These are phyloP conservation scores for Neostethus bicornis DNA, from an alignment of 2,797 vertebrate species.

Conservation along the genomic window DNA sequence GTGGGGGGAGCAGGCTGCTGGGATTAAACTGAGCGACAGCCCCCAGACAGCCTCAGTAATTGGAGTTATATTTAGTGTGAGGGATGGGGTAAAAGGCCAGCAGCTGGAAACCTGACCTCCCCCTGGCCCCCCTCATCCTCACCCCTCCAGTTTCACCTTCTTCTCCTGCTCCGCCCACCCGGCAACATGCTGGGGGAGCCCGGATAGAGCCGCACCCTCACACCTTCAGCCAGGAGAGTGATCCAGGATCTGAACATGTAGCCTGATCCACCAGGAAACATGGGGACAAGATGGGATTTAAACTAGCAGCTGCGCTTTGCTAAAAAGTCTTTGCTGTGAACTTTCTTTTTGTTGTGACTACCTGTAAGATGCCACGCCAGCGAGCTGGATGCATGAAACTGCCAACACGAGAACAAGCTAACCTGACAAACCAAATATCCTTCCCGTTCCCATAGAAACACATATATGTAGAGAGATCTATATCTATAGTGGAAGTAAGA, in stretches of 20 bases:
- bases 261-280: constrained; percentile 19
- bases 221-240: no score
- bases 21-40: constrained; percentile 59
- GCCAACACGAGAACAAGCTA: constrained; percentile 65
- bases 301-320: constrained; percentile 28
- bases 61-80: constrained; percentile 81
- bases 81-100: constrained; percentile 86
- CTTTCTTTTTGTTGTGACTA: constrained; percentile 38
- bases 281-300: constrained; percentile 42
- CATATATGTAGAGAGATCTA: constrained; percentile 73
- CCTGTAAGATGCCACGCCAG: constrained; percentile 58
- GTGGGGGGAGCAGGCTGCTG: constrained; percentile 20
- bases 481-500: constrained; percentile 74
- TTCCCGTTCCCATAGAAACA: constrained; percentile 62
- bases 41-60: constrained; percentile 63
- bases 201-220: constrained; percentile 50
- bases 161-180: constrained; percentile 58
- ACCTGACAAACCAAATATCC: constrained; percentile 81
- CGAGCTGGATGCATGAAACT: constrained; percentile 74
- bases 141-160: no score
- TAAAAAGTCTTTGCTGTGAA: constrained; percentile 30
- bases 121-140: no score
- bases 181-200: constrained; percentile 63
- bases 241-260: constrained; percentile 35
- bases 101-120: constrained; percentile 79